These are phyloP conservation scores for Dryomyza anilis DNA, from an alignment of 2,888 invertebrate species.

Conservation along the genomic window DNA sequence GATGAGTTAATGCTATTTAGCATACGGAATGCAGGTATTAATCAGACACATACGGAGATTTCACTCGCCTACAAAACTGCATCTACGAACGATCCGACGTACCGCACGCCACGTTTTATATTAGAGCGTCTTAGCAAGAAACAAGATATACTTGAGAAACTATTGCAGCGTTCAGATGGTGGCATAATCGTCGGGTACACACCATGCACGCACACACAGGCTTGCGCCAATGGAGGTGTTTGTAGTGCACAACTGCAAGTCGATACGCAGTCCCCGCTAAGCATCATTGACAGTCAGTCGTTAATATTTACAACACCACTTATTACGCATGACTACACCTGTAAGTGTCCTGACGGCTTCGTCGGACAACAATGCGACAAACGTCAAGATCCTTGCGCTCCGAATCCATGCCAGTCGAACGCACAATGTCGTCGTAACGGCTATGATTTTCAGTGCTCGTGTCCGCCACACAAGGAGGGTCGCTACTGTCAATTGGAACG, in stretches of 20 bases:
- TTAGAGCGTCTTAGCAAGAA: conserved; percentile 71
- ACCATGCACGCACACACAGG: conserved; percentile 67
- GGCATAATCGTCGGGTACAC: conserved; percentile 75
- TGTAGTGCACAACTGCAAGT: conserved; percentile 76
- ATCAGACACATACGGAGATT: conserved; percentile 67
- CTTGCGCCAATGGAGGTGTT: conserved; percentile 79
- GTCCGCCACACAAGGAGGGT: conserved; percentile 79
- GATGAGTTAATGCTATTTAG: conserved; percentile 76
- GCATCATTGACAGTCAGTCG: conserved; percentile 79
- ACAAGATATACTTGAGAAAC: conserved; percentile 67
- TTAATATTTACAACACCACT: conserved; percentile 83
- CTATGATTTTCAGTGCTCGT: conserved; percentile 82
- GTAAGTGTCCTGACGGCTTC: conserved; percentile 83
- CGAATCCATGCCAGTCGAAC: conserved; percentile 85
- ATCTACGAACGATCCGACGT: conserved; percentile 55
- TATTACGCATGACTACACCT: conserved; percentile 77
- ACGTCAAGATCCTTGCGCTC: conserved; percentile 87
- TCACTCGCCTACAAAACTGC: conserved; percentile 69
- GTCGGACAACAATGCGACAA: conserved; percentile 82
- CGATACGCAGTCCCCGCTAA: conserved; percentile 62
- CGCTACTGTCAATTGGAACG: conserved; percentile 82
- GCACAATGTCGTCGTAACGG: conserved; percentile 85
- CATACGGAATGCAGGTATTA: conserved; percentile 65
- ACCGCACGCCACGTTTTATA: conserved; percentile 70
- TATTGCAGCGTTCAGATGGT: conserved; percentile 64